Base-by-base conservation (phyloP, 1,140 invertebrate genomes). In the Pseudobourletiella spinata region DNA sequence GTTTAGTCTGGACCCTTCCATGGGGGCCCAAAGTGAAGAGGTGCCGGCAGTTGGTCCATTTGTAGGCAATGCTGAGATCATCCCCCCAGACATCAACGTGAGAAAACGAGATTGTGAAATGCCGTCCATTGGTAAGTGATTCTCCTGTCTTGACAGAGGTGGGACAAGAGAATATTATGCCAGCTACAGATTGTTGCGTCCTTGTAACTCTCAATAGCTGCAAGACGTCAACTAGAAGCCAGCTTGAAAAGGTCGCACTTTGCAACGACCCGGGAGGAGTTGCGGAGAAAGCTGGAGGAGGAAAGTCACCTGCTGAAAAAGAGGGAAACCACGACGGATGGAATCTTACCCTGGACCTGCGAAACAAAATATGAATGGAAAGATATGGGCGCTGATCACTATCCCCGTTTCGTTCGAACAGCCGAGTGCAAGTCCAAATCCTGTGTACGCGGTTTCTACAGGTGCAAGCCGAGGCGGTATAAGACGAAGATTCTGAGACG, bases 401-500 rank as follows among this genome's bases (percentile, higher is more conserved):
- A 70, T 25, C 68, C 68, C 1, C 43, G 68, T 24, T 70, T 70
- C 54, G 65, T 70, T 26, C 42, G 68, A 4, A 70, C 65, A 1
- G 68, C 68, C n/a, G 62, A 70, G 25, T 70, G 68, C 50, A 65
- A 70, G 28, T 30, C 56, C 1, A 55, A 56, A 26, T 25, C 61
- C 35, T 70, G 68, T 32, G 67, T 70, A 29, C 67, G 66, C 30
- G 68, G 68, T 1, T 70, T 70, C 32, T 70, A 64, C 28, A 32
- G 68, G 0, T 70, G 68, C 43, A 56, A 61, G 29, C 68, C 68
- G 25, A 48, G 68, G 20, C 62, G 65, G 2, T 70, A 70, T 35
- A 70, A 70, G 46, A 70, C 68, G 1, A 70, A 70, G 60, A 63
- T 70, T 4, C 26, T 70, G 44, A 61, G 54, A 42, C 28, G 60